phyloP scores from a whole-genome alignment of 2,113 vertebrate genomes.

The Hippocampus guttulatus region DNA sequence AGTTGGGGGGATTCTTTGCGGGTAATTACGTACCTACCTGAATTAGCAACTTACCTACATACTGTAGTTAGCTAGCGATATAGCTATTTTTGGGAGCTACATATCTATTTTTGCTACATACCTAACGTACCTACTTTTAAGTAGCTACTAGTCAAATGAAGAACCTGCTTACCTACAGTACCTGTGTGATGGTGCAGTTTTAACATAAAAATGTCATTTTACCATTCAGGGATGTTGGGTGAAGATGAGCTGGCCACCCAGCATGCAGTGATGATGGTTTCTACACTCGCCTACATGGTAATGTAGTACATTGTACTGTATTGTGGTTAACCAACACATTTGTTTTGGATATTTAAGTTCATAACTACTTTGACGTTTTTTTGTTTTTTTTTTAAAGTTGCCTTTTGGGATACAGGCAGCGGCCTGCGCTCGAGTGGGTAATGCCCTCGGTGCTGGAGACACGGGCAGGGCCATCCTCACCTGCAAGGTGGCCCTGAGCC shows the following conservation, averaged over 20 bases:
- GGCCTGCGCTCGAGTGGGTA: slow-evolving; percentile 79
- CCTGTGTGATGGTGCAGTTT: background rate
- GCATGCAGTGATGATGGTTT: slow-evolving; percentile 77
- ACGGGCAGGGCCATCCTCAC: slow-evolving; percentile 72
- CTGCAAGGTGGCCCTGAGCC: slow-evolving; percentile 71
- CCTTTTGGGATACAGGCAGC: slow-evolving; percentile 80
- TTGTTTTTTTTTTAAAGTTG: slow-evolving; percentile 65
- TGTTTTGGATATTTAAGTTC: background rate
- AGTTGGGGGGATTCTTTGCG: slow-evolving; percentile 82
- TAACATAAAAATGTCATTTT: slow-evolving; percentile 10
- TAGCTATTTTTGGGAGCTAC: background rate
- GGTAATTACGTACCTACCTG: slow-evolving; percentile 55
- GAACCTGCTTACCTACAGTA: too few species aligned
- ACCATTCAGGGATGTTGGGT: slow-evolving; percentile 76
- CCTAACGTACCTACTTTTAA: too few species aligned
- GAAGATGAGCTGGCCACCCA: slow-evolving; percentile 84
- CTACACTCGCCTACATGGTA: slow-evolving; percentile 83
- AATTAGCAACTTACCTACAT: background rate
- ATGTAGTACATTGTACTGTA: background rate
- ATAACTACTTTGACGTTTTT: background rate
- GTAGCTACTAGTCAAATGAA: too few species aligned
- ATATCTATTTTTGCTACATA: background rate
- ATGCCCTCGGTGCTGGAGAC: slow-evolving; percentile 80
- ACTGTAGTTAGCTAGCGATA: background rate
- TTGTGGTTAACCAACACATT: background rate